Evolutionary conservation across 2,888 invertebrate genomes (phyloP).

Genomic region (Thelaira solivaga): DNA sequence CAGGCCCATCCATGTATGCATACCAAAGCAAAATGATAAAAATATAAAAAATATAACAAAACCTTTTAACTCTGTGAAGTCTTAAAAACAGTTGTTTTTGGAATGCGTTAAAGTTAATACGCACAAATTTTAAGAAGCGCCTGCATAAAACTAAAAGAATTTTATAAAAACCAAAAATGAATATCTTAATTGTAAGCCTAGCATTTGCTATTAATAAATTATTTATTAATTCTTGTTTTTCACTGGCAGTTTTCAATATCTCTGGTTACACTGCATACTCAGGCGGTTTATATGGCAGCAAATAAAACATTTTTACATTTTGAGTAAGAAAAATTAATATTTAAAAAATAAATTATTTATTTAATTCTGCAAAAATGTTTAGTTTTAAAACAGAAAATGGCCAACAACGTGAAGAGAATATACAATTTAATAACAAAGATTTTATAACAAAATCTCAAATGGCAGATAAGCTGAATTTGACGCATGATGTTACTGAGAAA

Average conservation of each 20-base stretch:
- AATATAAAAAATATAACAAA: conserved; percentile 5
- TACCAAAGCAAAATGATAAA: conserved; percentile 9
- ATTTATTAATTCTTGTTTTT: background rate
- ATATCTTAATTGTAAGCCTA: conserved; percentile 39
- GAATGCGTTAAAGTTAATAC: conserved; percentile 40
- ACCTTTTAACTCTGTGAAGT: background rate
- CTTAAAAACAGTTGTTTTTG: conserved; percentile 47
- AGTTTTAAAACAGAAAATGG: conserved; percentile 75
- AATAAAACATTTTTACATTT: conserved; percentile 66
- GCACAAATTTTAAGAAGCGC: conserved; percentile 6
- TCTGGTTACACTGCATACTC: background rate
- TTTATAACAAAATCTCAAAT: background rate
- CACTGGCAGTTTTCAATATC: conserved; percentile 38
- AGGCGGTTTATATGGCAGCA: conserved; percentile 32
- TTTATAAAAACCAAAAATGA: conserved; percentile 31
- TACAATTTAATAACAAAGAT: conserved; percentile 65
- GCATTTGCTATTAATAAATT: background rate
- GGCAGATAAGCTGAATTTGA: background rate
- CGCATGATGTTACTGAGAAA: conserved; percentile 49
- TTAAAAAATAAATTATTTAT: background rate
- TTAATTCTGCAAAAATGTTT: background rate
- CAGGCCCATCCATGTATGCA: too few species aligned
- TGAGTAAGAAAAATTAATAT: conserved; percentile 64
- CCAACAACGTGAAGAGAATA: conserved; percentile 71
- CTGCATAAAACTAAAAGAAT: background rate